Evolutionary conservation across 2,113 vertebrate genomes (phyloP).

Genomic region (Drymodes brunneopygia): DNA sequence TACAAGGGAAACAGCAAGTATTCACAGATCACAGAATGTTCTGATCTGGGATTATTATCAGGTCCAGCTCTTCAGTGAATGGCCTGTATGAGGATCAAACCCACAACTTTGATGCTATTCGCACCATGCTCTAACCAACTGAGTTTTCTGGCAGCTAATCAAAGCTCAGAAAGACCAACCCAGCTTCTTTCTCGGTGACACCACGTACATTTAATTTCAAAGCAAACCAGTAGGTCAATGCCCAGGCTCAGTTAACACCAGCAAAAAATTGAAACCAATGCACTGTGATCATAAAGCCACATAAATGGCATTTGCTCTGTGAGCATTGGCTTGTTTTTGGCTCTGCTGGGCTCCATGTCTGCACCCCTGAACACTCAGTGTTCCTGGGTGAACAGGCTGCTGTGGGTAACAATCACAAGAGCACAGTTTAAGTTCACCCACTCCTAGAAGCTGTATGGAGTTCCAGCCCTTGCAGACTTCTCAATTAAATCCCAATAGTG

Average conservation of each 20-base stretch:
- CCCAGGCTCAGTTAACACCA: background rate
- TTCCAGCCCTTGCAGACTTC: background rate
- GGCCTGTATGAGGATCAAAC: background rate
- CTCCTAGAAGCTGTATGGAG: background rate
- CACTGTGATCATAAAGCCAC: background rate
- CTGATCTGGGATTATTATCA: background rate
- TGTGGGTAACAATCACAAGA: background rate
- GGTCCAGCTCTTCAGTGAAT: background rate
- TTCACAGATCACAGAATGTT: background rate
- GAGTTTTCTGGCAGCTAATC: background rate
- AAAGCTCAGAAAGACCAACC: background rate
- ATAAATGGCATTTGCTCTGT: background rate
- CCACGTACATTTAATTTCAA: background rate
- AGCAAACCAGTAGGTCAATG: background rate
- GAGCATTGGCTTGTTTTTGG: background rate
- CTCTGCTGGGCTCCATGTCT: background rate
- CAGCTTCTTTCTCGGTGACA: background rate
- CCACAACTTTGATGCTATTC: background rate
- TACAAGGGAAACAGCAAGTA: background rate
- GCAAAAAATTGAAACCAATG: accelerated
- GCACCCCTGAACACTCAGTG: background rate
- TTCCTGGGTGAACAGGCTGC: background rate
- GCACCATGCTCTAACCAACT: background rate
- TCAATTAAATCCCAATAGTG: background rate
- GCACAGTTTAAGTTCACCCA: background rate